Base-by-base conservation (phyloP, 1,140 invertebrate genomes). In the Doryteuthis pealeii region DNA sequence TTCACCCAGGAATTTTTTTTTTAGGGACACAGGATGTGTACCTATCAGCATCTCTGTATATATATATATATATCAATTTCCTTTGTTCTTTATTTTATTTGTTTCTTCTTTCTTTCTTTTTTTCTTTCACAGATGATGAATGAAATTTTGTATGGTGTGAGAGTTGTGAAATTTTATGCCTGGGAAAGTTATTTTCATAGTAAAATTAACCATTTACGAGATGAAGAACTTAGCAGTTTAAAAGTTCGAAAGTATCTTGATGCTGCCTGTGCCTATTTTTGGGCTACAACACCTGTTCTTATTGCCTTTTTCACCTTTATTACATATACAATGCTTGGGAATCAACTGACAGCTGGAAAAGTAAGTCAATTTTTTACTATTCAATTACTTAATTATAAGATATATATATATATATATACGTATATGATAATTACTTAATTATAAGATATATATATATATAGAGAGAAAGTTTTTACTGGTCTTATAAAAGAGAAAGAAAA, bases 261-360 rank as follows among this genome's bases (percentile, higher is more conserved):
- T 90, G 98, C 97, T n/a, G 87, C 98, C 68, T 99, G 97, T 89
- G 98, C 99, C 1, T 99, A 96, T 86, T 95, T 99, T 86, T 99
- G 98, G 98, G 98, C 97, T 1, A 97, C 96, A 10, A 99, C 97
- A n/a, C 97, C 97, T 0, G 94, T 99, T 66, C 83, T 99, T 1
- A 97, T 99, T 77, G 93, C 96, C 1, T 92, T 98, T 72, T 89
- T 97, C 1, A 99, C 96, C 0, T 96, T 99, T 84, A 91, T 91
- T 5, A 94, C 94, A 0, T 98, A 96, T 84, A 92, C 93, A n/a
- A 84, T 95, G 15, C 82, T 96, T 71, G 94, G 95, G 6, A 92
- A 97, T 84, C 72, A 90, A 71, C 89, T 99, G 0, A 93, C 92
- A 73, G 94, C 96, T 5, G 93, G 96, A 45, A 96, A 93, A 65